A percentile compares a stretch with the other conserved stretches of the same genome.
Conservation (phyloP, 2,797 vertebrate genomes). For the Gymnoscopelus microlampas region DNA sequence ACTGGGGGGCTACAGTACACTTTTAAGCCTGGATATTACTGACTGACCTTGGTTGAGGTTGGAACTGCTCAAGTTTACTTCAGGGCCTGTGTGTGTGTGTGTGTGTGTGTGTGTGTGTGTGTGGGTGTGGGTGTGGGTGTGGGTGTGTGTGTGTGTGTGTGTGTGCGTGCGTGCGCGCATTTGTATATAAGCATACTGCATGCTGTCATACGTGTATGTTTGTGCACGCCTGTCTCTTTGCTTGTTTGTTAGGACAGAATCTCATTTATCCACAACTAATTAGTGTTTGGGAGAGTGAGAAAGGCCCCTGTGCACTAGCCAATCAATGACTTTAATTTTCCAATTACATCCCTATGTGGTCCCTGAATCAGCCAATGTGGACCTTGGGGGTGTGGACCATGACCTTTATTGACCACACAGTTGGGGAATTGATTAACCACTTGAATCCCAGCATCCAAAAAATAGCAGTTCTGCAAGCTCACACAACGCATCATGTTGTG, state of each 20-base stretch:
- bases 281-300: slow-evolving; percentile 64
- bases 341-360: slow-evolving; percentile 65
- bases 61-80: slow-evolving; percentile 55
- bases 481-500: no score
- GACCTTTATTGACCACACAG: slow-evolving; percentile 60
- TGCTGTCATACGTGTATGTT: background rate
- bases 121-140: background rate
- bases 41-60: slow-evolving; percentile 62
- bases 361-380: slow-evolving; percentile 49
- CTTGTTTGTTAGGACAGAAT: slow-evolving; percentile 14
- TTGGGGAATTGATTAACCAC: slow-evolving; percentile 47
- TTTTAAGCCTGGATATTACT: slow-evolving; percentile 57
- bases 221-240: background rate
- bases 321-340: slow-evolving; percentile 73
- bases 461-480: no score
- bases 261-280: slow-evolving; percentile 65
- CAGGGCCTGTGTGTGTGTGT: slow-evolving; percentile 16
- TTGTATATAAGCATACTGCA: no score
- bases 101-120: background rate
- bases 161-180: background rate
- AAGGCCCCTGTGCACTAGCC: slow-evolving; percentile 49
- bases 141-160: background rate
- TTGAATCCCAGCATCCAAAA: no score
- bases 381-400: slow-evolving; percentile 32
- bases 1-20: slow-evolving; percentile 50